These are phyloP conservation scores for Dendrolimus houi DNA, from an alignment of 2,888 invertebrate species.

Conservation along the genomic window DNA sequence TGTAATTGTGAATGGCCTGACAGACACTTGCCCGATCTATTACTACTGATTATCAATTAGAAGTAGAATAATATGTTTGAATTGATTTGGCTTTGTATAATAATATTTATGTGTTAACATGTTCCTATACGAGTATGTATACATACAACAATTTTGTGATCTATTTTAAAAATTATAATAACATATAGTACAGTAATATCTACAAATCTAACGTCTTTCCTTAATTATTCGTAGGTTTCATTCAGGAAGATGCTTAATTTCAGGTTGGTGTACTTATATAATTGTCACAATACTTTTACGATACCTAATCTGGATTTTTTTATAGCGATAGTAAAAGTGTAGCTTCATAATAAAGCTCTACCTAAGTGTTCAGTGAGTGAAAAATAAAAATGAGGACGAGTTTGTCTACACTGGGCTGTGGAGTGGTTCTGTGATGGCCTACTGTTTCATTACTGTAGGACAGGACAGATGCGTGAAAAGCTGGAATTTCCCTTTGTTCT, in stretches of 20 bases:
- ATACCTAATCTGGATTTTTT: slow-evolving; percentile 11
- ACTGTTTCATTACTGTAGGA: slow-evolving; percentile 64
- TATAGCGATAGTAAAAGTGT: slow-evolving; percentile 30
- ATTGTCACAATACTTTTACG: not conserved
- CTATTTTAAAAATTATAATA: slow-evolving; percentile 7
- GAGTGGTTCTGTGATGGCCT: slow-evolving; percentile 30
- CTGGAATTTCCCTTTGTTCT: slow-evolving; percentile 55
- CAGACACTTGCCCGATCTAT: no score
- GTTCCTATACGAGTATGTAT: slow-evolving; percentile 3
- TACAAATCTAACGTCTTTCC: no score
- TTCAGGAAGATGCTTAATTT: no score
- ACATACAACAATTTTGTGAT: slow-evolving; percentile 23
- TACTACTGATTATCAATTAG: no score
- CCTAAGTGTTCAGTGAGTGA: slow-evolving; percentile 41
- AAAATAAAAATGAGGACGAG: slow-evolving; percentile 38
- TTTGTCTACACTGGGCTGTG: slow-evolving; percentile 20
- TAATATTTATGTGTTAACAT: not conserved
- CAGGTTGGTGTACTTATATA: not conserved
- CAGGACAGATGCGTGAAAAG: slow-evolving; percentile 43
- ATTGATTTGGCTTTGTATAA: no score
- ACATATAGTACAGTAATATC: no score
- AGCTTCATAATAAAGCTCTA: slow-evolving; percentile 26
- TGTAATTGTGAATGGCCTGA: no score
- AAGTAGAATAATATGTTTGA: no score
- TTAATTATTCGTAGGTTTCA: no score